Evolutionary conservation across 2,797 vertebrate genomes (phyloP).

Genomic region (Huso huso): DNA sequence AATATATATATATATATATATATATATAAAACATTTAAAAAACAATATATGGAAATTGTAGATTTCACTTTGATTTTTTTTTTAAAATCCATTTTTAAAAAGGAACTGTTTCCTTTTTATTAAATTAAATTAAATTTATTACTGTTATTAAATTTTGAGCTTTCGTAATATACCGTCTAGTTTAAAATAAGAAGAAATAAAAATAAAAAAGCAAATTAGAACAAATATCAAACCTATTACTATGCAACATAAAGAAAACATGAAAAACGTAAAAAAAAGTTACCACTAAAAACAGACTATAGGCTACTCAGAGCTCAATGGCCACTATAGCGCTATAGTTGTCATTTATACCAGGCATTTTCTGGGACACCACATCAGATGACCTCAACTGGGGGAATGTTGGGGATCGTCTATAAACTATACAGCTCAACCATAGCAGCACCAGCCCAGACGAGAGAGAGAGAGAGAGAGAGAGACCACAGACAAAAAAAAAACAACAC

Average conservation of each 20-base stretch:
- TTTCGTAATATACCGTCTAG: too few species aligned
- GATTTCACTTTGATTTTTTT: too few species aligned
- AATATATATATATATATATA: too few species aligned
- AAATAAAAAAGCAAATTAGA: neutral
- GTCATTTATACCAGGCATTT: constrained; percentile 39
- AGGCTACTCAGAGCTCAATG: constrained; percentile 34
- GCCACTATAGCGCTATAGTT: constrained; percentile 40
- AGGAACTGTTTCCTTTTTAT: too few species aligned
- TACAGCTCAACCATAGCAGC: constrained; percentile 21
- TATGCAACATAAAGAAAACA: constrained; percentile 14
- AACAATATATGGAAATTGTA: too few species aligned
- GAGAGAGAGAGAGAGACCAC: constrained; percentile 21
- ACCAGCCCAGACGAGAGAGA: constrained; percentile 12
- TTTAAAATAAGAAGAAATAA: neutral
- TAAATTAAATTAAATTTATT: too few species aligned
- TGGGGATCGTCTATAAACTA: constrained; percentile 43
- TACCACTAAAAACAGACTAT: constrained; percentile 39
- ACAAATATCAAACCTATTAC: neutral
- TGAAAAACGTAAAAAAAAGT: constrained; percentile 29
- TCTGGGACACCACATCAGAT: constrained; percentile 34
- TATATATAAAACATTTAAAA: too few species aligned
- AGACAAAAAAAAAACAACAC: neutral
- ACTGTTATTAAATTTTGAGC: too few species aligned
- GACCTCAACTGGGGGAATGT: constrained; percentile 39
- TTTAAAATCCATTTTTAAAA: too few species aligned